Conservation (phyloP, 1,140 invertebrate species). For the Atta cephalotes region DNA sequence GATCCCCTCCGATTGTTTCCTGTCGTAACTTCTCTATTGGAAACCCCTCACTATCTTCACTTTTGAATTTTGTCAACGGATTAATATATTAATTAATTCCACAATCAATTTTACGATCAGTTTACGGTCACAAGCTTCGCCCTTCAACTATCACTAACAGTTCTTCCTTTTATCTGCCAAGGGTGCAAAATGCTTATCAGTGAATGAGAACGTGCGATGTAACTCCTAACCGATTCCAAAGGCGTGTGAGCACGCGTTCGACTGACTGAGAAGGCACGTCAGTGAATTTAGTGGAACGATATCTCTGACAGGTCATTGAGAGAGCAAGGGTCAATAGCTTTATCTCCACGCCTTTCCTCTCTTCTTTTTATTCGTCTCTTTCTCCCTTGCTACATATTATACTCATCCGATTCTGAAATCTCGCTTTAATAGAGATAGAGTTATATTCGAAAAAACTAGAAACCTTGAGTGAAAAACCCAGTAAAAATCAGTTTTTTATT, state of each 20-base stretch:
- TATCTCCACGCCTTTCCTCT: slow-evolving; percentile 66
- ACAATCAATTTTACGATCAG: background rate
- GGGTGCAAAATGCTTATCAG: background rate
- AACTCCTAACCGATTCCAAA: background rate
- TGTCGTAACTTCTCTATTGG: background rate
- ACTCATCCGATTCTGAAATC: slow-evolving; percentile 12
- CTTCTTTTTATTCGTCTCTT: slow-evolving; percentile 55
- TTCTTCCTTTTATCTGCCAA: background rate
- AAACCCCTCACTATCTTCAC: background rate
- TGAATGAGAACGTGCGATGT: background rate
- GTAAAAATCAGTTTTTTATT: too few species aligned
- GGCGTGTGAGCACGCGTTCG: slow-evolving; percentile 54
- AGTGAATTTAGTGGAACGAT: slow-evolving; percentile 72
- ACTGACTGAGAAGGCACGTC: slow-evolving; percentile 58
- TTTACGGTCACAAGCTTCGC: background rate
- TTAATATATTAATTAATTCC: background rate
- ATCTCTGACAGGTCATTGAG: slow-evolving; percentile 73
- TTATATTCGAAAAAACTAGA: too few species aligned
- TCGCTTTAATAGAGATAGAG: background rate
- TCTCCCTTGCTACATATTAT: background rate
- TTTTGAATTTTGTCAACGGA: background rate
- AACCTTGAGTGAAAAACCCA: too few species aligned
- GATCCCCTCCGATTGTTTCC: background rate
- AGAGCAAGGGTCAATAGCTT: slow-evolving; percentile 72
- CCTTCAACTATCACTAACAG: background rate